Percentiles rank a stretch among this genome's conserved stretches.
Conservation (phyloP, 2,888 invertebrate species). For the Tricholauxania praeusta region DNA sequence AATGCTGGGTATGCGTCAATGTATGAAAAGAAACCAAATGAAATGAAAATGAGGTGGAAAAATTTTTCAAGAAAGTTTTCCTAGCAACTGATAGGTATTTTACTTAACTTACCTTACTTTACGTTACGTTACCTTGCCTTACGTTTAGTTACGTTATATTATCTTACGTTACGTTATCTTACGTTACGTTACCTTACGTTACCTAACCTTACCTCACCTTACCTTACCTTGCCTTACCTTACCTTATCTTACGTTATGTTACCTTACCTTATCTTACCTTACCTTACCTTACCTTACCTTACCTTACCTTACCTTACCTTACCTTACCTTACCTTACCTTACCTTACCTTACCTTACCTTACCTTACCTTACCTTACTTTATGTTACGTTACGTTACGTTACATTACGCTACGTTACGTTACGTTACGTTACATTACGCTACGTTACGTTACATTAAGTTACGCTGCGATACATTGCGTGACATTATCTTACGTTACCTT, state of each 20-base stretch:
- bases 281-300: constrained; percentile 16
- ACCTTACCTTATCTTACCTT: constrained; percentile 26
- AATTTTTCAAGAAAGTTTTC: too few relatives aligned
- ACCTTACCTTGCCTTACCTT: constrained; percentile 25
- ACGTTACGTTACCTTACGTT: constrained; percentile 30
- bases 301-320: constrained; percentile 27
- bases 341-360: constrained; percentile 22
- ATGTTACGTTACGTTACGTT: constrained; percentile 19
- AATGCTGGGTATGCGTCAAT: too few relatives aligned
- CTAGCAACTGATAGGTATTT: too few relatives aligned
- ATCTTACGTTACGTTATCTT: constrained; percentile 28
- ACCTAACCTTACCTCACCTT: constrained; percentile 29
- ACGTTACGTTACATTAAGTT: constrained; percentile 24
- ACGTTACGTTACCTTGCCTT: constrained; percentile 30
- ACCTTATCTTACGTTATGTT: neutral
- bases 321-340: constrained; percentile 18
- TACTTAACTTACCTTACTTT: constrained; percentile 22
- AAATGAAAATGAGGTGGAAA: too few relatives aligned
- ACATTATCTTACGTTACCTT: constrained; percentile 26
- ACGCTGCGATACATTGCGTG: constrained; percentile 22
- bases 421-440: constrained; percentile 22
- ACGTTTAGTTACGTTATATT: constrained; percentile 30
- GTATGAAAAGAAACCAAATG: too few relatives aligned
- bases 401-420: constrained; percentile 15
- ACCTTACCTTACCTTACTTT: constrained; percentile 12